Evolutionary conservation across 2,888 invertebrate species (phyloP), one percentile per base, ranked within the genome.

Genomic region (Drosophila multiciliata): DNA sequence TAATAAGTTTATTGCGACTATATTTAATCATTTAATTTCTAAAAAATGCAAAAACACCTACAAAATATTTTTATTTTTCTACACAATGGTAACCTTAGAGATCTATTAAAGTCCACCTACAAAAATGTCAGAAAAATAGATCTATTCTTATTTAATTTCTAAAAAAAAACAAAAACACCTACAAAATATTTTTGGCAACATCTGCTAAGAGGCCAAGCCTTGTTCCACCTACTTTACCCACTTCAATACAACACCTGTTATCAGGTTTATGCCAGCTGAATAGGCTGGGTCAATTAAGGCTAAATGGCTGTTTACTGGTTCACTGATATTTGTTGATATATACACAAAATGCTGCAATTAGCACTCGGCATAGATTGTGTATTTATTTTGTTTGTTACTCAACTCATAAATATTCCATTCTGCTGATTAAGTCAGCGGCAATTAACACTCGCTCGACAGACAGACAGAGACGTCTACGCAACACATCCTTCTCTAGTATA

Each of bases 321-420:
- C 60, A 35, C 29, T 53, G 62, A 45, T 45, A 55, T 40, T 50
- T 57, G 72, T 55, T 72, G 53, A 54, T 38, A 11, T n/a, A 50
- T 40, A 52, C 54, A 52, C 23, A 33, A 49, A 49, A 23, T 38
- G 15, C 42, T 52, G 50, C 35, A 67, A 53, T 67, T 70, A 64
- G 54, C 78, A 59, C 49, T 50, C 45, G 29, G 38, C 26, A 42
- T 35, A 59, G 54, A 48, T 54, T 59, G 40, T 6, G 17, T 52
- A 53, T 61, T 29, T 66, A 49, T 35, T 68, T 49, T 52, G 9
- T 50, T 52, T 57, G 29, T 38, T 40, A 55, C 38, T 40, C 50
- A 75, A 50, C 69, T 77, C 57, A 82, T 87, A 80, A 84, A 87
- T 84, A 87, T 87, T 87, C 87, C 80, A 85, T 75, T 73, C 69